Evolutionary conservation across 2,113 vertebrate genomes (phyloP).

Genomic region (Lates calcarifer): DNA sequence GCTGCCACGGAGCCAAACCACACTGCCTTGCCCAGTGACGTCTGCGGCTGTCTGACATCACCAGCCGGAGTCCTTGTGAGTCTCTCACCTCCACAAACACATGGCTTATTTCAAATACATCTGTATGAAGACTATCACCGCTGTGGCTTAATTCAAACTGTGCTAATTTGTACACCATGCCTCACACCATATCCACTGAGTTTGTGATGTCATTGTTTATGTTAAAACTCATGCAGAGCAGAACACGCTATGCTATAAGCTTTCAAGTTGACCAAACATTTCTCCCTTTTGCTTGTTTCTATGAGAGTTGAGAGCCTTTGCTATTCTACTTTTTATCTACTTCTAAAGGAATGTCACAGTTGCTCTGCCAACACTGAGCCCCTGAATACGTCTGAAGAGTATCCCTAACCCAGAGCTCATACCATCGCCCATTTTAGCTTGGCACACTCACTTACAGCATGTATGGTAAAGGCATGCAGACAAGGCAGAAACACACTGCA

Average conservation of each 20-base stretch:
- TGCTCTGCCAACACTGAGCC: slow-evolving; percentile 64
- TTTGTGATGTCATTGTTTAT: slow-evolving; percentile 72
- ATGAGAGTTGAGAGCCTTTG: slow-evolving; percentile 41
- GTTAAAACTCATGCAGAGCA: slow-evolving; percentile 45
- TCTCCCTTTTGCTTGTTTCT: slow-evolving; percentile 35
- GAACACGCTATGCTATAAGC: slow-evolving; percentile 51
- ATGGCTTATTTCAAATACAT: slow-evolving; percentile 46
- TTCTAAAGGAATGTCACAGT: slow-evolving; percentile 66
- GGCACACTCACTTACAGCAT: slow-evolving; percentile 38
- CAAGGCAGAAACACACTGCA: slow-evolving; percentile 35
- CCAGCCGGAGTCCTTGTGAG: slow-evolving; percentile 6
- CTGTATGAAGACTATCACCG: slow-evolving; percentile 21
- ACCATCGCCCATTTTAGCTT: slow-evolving; percentile 50
- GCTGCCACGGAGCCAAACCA: slow-evolving; percentile 38
- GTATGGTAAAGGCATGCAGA: slow-evolving; percentile 43
- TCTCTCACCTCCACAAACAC: slow-evolving; percentile 32
- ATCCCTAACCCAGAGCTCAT: slow-evolving; percentile 44
- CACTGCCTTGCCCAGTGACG: slow-evolving; percentile 51
- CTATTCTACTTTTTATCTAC: slow-evolving; percentile 56
- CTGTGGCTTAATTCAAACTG: slow-evolving; percentile 48
- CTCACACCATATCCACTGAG: slow-evolving; percentile 39
- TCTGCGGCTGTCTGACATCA: slow-evolving; percentile 43
- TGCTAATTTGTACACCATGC: slow-evolving; percentile 46
- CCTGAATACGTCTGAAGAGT: slow-evolving; percentile 53
- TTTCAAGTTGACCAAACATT: slow-evolving; percentile 46